Evolutionary conservation across 1,140 invertebrate genomes (phyloP).

Genomic region (Caenorhabditis inopinata): DNA sequence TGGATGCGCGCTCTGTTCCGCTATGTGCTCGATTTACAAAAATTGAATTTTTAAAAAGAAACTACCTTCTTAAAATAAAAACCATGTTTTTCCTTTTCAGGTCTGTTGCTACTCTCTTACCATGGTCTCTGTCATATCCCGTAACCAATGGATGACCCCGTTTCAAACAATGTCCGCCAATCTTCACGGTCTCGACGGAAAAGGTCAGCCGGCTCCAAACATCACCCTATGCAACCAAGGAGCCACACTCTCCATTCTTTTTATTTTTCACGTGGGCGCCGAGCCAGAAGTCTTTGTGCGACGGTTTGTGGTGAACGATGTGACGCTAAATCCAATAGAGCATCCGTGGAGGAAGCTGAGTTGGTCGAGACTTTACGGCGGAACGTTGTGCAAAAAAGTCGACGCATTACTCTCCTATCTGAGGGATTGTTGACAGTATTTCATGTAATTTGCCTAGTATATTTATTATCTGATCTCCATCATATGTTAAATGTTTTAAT

Average conservation of each 20-base stretch:
- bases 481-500: too few relatives aligned
- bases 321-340: background rate
- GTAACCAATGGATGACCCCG: background rate
- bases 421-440: background rate
- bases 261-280: background rate
- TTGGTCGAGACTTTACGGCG: background rate
- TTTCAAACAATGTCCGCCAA: background rate
- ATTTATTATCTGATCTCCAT: background rate
- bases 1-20: too few relatives aligned
- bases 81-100: too few relatives aligned
- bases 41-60: too few relatives aligned
- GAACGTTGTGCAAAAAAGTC: background rate
- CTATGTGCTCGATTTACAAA: too few relatives aligned
- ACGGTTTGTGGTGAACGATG: slow-evolving; percentile 2
- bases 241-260: background rate
- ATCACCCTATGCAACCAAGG: background rate
- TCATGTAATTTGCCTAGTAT: background rate
- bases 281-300: slow-evolving; percentile 2
- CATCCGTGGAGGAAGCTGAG: background rate
- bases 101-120: background rate
- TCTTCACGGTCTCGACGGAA: background rate
- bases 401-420: background rate
- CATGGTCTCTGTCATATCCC: background rate
- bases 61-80: too few relatives aligned
- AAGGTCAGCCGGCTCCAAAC: slow-evolving; percentile 14